Evolutionary conservation across 1,140 invertebrate species (phyloP).

Genomic region (Idris sp.): DNA sequence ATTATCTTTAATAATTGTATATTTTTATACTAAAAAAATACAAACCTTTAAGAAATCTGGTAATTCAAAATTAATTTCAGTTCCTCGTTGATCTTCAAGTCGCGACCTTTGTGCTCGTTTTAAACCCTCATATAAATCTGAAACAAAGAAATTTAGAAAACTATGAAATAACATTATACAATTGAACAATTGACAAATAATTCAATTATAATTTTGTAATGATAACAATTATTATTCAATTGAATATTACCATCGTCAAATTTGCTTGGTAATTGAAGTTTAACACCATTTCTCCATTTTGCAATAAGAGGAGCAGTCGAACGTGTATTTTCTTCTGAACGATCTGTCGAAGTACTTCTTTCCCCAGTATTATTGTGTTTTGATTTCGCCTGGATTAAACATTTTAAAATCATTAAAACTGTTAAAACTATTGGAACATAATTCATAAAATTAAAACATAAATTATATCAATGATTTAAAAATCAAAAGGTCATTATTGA

Average conservation of each 20-base stretch:
- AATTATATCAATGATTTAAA: too few relatives aligned
- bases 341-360: slow-evolving; percentile 70
- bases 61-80: slow-evolving; percentile 88
- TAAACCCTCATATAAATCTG: slow-evolving; percentile 86
- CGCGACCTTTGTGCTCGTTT: slow-evolving; percentile 86
- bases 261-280: slow-evolving; percentile 81
- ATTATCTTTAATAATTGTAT: too few relatives aligned
- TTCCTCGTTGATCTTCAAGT: slow-evolving; percentile 89
- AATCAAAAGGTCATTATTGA: too few relatives aligned
- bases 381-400: slow-evolving; percentile 63
- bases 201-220: background rate
- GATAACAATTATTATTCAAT: slow-evolving; percentile 9
- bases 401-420: too few relatives aligned
- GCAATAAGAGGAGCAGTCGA: slow-evolving; percentile 82
- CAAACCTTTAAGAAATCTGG: slow-evolving; percentile 87
- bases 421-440: too few relatives aligned
- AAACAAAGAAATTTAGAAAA: slow-evolving; percentile 41
- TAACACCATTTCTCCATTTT: slow-evolving; percentile 84
- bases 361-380: slow-evolving; percentile 71
- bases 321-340: slow-evolving; percentile 69
- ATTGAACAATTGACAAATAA: too few relatives aligned
- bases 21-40: too few relatives aligned
- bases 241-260: slow-evolving; percentile 79
- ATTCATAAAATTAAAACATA: background rate
- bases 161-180: slow-evolving; percentile 12